These are phyloP conservation scores for Cephus cinctus DNA, from an alignment of 1,140 invertebrate genomes.

Conservation along the genomic window DNA sequence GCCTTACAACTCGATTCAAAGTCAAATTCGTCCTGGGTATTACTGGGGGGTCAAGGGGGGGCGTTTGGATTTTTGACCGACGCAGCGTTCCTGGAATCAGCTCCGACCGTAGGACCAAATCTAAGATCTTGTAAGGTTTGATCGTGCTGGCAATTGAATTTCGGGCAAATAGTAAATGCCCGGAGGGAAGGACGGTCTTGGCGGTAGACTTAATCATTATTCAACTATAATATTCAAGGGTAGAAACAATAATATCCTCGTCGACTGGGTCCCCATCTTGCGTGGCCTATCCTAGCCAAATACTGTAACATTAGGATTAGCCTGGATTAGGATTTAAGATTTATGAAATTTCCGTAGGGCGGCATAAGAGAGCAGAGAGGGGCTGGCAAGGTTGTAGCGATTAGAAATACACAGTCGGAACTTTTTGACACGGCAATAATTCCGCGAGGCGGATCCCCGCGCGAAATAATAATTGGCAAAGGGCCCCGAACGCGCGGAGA, in stretches of 20 bases:
- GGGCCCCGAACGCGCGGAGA: slow-evolving; percentile 30
- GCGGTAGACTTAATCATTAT: slow-evolving; percentile 45
- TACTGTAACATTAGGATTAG: slow-evolving; percentile 50
- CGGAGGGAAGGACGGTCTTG: slow-evolving; percentile 44
- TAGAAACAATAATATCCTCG: slow-evolving; percentile 54
- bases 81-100: neutral
- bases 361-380: neutral
- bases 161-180: slow-evolving; percentile 30
- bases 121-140: neutral
- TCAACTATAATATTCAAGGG: slow-evolving; percentile 53
- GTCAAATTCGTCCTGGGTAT: neutral
- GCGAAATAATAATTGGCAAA: slow-evolving; percentile 40
- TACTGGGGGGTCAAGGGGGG: no score
- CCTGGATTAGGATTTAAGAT: slow-evolving; percentile 44
- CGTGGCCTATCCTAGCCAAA: slow-evolving; percentile 39
- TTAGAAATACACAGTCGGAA: no score
- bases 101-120: neutral
- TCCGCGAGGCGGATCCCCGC: slow-evolving; percentile 20
- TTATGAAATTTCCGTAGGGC: slow-evolving; percentile 35
- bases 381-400: neutral
- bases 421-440: no score
- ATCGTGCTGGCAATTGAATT: slow-evolving; percentile 16
- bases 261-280: slow-evolving; percentile 25
- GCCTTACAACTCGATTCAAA: slow-evolving; percentile 2
- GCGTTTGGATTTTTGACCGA: neutral